Percentiles rank a stretch among this genome's conserved stretches.
phyloP scores from a whole-genome alignment of 2,888 invertebrate species.

The Peribatodes rhomboidaria region DNA sequence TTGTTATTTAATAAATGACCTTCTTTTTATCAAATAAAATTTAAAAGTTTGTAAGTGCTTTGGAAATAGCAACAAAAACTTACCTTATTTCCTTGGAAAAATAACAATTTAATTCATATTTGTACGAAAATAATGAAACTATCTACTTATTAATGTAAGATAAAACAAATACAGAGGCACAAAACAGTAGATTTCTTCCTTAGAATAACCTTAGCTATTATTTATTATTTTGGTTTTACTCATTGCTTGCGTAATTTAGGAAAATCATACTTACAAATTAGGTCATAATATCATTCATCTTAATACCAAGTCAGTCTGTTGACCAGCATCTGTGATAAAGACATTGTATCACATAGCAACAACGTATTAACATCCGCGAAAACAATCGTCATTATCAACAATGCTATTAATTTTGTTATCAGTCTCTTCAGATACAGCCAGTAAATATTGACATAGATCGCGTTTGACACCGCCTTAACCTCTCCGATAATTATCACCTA shows the following conservation, averaged over 20 bases:
- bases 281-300: not conserved
- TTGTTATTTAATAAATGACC: slow-evolving; percentile 23
- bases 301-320: not conserved
- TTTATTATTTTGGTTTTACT: not conserved
- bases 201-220: no score
- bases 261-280: not conserved
- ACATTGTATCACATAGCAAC: slow-evolving; percentile 65
- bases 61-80: no score
- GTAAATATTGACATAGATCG: slow-evolving; percentile 83
- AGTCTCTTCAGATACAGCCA: slow-evolving; percentile 52
- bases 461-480: slow-evolving; percentile 80
- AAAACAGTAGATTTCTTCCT: no score
- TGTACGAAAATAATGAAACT: no score
- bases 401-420: slow-evolving; percentile 63
- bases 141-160: no score
- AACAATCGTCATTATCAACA: slow-evolving; percentile 63
- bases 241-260: not conserved
- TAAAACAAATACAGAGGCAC: no score
- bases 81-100: no score
- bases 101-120: no score
- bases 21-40: slow-evolving; percentile 11
- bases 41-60: no score
- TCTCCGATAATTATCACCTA: slow-evolving; percentile 67
- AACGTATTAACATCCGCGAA: slow-evolving; percentile 57
- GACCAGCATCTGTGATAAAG: slow-evolving; percentile 16